Percentiles rank a stretch among this genome's conserved stretches.
Evolutionary conservation across 1,140 invertebrate species (phyloP).

Genomic region (Caenorhabditis brenneri): DNA sequence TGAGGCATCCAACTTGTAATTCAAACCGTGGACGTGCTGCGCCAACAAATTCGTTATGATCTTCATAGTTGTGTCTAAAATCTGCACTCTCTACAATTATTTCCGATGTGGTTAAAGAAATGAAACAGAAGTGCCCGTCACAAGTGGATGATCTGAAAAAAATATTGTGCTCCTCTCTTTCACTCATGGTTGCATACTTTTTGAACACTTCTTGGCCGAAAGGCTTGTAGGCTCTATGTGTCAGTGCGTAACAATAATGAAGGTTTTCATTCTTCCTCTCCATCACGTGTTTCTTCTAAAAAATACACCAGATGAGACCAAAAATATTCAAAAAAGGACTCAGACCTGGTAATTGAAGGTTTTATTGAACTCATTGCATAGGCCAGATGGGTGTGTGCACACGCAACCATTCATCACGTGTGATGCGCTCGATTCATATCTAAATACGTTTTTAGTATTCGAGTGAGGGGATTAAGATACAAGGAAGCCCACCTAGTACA

Average conservation of each 20-base stretch:
- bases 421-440: conserved; percentile 64
- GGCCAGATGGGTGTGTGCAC: conserved; percentile 67
- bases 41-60: conserved; percentile 62
- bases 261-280: conserved; percentile 60
- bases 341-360: conserved; percentile 63
- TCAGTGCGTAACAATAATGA: conserved; percentile 70
- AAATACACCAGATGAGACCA: neutral
- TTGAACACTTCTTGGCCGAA: conserved; percentile 67
- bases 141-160: conserved; percentile 68
- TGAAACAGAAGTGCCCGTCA: conserved; percentile 70
- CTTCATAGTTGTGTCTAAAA: conserved; percentile 59
- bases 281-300: conserved; percentile 63
- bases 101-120: conserved; percentile 67
- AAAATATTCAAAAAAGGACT: neutral
- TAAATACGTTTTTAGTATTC: conserved; percentile 29
- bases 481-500: conserved; percentile 48
- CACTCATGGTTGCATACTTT: conserved; percentile 57
- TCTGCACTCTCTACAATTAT: conserved; percentile 63
- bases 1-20: conserved; percentile 68
- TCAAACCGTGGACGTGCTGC: conserved; percentile 61
- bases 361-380: conserved; percentile 66
- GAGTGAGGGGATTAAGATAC: neutral
- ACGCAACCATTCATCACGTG: conserved; percentile 67
- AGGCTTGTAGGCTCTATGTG: conserved; percentile 60
- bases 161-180: neutral